A percentile compares a stretch with the other conserved stretches of the same genome.
phyloP scores from a whole-genome alignment of 2,888 invertebrate species.

The Stenoptilia bipunctidactyla region DNA sequence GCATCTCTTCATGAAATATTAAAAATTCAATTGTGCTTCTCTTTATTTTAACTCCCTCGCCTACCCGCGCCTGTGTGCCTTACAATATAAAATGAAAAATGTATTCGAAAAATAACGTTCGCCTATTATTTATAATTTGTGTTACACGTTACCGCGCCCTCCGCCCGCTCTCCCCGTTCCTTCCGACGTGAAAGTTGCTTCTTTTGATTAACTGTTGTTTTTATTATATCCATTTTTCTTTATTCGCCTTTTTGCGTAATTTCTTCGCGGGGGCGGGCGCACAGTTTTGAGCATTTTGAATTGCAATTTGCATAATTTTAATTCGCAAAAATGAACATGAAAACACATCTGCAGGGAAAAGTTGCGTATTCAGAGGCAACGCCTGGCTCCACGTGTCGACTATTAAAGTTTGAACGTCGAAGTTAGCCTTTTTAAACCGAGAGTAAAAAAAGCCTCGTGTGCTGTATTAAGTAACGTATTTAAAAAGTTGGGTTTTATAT shows the following conservation, averaged over 20 bases:
- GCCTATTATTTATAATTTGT: slow-evolving; percentile 67
- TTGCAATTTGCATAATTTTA: slow-evolving; percentile 1
- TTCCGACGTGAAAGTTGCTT: slow-evolving; percentile 2
- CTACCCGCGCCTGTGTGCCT: slow-evolving; percentile 41
- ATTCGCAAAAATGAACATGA: slow-evolving; percentile 12
- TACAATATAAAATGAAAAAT: slow-evolving; percentile 69
- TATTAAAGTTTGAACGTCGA: slow-evolving; percentile 34
- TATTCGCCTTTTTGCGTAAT: slow-evolving; percentile 1
- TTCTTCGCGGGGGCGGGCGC: background rate
- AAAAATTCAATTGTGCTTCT: slow-evolving; percentile 72
- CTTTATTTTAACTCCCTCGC: slow-evolving; percentile 68
- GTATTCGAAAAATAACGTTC: slow-evolving; percentile 65
- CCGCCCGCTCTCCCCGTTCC: slow-evolving; percentile 4
- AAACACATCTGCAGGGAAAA: slow-evolving; percentile 25
- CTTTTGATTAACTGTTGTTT: slow-evolving; percentile 2
- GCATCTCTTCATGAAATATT: slow-evolving; percentile 71
- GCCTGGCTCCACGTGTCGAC: slow-evolving; percentile 34
- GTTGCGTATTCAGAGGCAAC: slow-evolving; percentile 24
- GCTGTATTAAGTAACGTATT: slow-evolving; percentile 1
- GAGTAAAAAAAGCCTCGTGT: slow-evolving; percentile 16
- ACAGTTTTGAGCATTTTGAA: slow-evolving; percentile 1
- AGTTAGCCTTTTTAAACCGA: slow-evolving; percentile 31
- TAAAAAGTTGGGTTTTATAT: slow-evolving; percentile 4
- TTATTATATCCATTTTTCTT: slow-evolving; percentile 1
- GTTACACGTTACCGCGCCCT: slow-evolving; percentile 32